Percentiles rank a stretch among this genome's conserved stretches.
phyloP scores from a whole-genome alignment of 2,888 invertebrate genomes.

The Dynastes hyllus region DNA sequence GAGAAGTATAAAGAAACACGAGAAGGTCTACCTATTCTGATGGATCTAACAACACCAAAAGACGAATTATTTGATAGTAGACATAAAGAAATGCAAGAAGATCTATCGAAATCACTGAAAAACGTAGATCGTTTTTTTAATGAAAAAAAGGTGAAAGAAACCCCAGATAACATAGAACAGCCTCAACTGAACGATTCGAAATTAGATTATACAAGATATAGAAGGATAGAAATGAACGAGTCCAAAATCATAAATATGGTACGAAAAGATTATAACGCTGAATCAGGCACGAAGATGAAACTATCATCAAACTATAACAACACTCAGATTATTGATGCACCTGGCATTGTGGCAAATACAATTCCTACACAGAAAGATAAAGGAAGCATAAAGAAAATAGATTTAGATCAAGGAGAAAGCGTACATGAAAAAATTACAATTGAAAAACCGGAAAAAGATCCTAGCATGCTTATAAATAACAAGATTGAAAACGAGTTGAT shows the following conservation, averaged over 20 bases:
- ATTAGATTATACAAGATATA: conserved; percentile 63
- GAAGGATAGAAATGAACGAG: conserved; percentile 62
- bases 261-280: conserved; percentile 66
- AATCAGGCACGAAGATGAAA: conserved; percentile 72
- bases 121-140: conserved; percentile 55
- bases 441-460: conserved; percentile 35
- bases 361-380: conserved; percentile 17
- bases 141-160: conserved; percentile 37
- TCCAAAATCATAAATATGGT: conserved; percentile 62
- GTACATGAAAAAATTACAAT: conserved; percentile 24
- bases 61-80: conserved; percentile 72
- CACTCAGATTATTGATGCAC: conserved; percentile 73
- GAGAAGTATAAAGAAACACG: conserved; percentile 68
- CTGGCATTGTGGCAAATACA: conserved; percentile 24
- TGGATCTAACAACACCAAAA: conserved; percentile 71
- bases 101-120: conserved; percentile 58
- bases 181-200: conserved; percentile 59
- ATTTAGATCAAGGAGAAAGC: conserved; percentile 31
- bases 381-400: conserved; percentile 1
- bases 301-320: conserved; percentile 74
- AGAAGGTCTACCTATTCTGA: background rate
- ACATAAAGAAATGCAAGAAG: conserved; percentile 72
- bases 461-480: conserved; percentile 15
- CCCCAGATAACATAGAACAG: conserved; percentile 58
- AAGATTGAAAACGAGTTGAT: conserved; percentile 25